Evolutionary conservation across 2,888 invertebrate genomes (phyloP), one percentile per base, ranked within the genome.

Genomic region (Cheilosia scutellata): DNA sequence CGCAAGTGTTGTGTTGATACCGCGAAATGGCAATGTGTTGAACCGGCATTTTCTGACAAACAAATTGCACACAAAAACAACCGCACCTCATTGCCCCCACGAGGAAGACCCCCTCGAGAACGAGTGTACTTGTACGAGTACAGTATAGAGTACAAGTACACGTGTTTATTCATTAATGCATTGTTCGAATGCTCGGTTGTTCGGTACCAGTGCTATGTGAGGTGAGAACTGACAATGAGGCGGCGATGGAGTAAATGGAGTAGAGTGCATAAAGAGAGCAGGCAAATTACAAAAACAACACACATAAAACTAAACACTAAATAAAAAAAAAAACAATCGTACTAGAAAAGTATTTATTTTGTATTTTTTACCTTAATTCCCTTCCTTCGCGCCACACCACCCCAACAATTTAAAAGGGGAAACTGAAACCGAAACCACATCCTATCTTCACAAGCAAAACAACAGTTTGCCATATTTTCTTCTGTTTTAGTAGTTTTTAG

Each of bases 1-100:
- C 70, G 66, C 40, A 84, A 80, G 74, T 63, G 49, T 57, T 25
- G 16, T 47, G 80, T 70, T 84, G 75, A 58, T 79, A 37, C 37
- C 66, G 55, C 63, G 44, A 51, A 83, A 58, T 42, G 74, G 70
- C 79, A 80, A 80, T 84, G 80, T 84, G 80, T 84, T 75, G 79
- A 80, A 47, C 84, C 84, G 84, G 84, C 84, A 53, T 77, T 70
- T 83, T 84, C 58, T 53, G 42, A n/a, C 70, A 66, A 74, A 78
- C 62, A 55, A 42, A 66, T 25, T 47, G 27, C 51, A 66, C 66
- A 77, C 80, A 78, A 33, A 66, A 16, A 55, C 27, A 63, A 55
- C 11, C 20, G 27, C 66, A 40, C 47, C n/a, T 13, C 31, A 65
- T 33, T 37, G 42, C 49, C 40, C 37, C 58, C 31, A 33, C 31